These are phyloP conservation scores for Sarcophaga carnaria DNA, from an alignment of 2,888 invertebrate genomes.

Conservation along the genomic window DNA sequence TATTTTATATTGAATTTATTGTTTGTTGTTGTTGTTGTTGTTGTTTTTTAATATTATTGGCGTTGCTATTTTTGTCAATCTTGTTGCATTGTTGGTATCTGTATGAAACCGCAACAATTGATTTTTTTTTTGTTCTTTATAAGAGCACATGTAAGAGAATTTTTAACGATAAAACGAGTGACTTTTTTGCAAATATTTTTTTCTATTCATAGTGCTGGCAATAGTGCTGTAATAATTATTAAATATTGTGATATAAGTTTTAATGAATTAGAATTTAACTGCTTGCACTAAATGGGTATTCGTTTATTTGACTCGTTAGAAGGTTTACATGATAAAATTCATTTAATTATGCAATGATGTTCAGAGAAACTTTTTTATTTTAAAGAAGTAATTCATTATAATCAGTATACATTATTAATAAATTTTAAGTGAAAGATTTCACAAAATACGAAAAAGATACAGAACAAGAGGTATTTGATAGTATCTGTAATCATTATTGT, in stretches of 20 bases:
- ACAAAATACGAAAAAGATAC: too few relatives aligned
- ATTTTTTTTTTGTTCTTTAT: slow-evolving; percentile 17
- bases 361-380: too few relatives aligned
- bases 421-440: too few relatives aligned
- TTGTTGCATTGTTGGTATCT: slow-evolving; percentile 26
- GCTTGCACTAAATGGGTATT: neutral
- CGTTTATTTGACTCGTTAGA: too few relatives aligned
- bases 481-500: too few relatives aligned
- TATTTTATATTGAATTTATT: slow-evolving; percentile 24
- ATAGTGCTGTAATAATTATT: slow-evolving; percentile 8
- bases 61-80: slow-evolving; percentile 25
- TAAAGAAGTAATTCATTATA: too few relatives aligned
- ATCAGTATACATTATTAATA: too few relatives aligned
- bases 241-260: neutral
- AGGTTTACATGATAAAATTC: too few relatives aligned
- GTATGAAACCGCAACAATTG: slow-evolving; percentile 39
- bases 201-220: neutral
- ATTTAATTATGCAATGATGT: too few relatives aligned
- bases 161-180: slow-evolving; percentile 29
- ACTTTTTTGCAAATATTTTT: slow-evolving; percentile 10
- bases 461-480: too few relatives aligned
- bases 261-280: neutral
- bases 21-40: neutral
- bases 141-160: slow-evolving; percentile 12
- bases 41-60: neutral